These are phyloP conservation scores for Tetranychus truncatus DNA, from an alignment of 2,888 invertebrate species.

Conservation along the genomic window DNA sequence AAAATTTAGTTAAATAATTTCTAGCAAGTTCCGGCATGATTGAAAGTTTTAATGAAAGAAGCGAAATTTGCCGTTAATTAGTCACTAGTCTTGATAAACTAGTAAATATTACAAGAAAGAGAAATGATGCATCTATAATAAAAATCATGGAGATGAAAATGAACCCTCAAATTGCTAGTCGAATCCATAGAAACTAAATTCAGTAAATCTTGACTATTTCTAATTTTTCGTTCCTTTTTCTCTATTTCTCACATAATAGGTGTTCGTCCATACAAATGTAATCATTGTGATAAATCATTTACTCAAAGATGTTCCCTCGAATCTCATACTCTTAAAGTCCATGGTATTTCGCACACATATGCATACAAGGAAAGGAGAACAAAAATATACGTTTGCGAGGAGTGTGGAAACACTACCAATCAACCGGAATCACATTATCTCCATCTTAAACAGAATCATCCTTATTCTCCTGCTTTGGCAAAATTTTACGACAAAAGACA, in stretches of 20 bases:
- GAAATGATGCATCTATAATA: no score
- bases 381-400: constrained; percentile 99
- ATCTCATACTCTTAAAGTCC: constrained; percentile 93
- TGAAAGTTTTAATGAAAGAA: no score
- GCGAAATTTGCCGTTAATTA: no score
- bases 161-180: no score
- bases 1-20: background rate
- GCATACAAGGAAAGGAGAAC: constrained; percentile 93
- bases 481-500: constrained; percentile 96
- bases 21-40: background rate
- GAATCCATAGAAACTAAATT: no score
- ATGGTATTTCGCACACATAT: constrained; percentile 85
- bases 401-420: constrained; percentile 91
- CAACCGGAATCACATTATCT: constrained; percentile 89
- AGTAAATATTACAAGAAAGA: no score
- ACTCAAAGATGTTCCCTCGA: constrained; percentile 96
- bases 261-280: constrained; percentile 94
- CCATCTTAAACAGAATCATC: constrained; percentile 83
- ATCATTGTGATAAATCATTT: constrained; percentile 92
- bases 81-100: no score
- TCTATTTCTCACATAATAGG: constrained; percentile 37
- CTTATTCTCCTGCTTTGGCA: constrained; percentile 66
- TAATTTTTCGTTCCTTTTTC: background rate
- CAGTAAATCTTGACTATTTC: no score
- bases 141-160: no score